Evolutionary conservation across 92 coral and sea anemone species (phyloP), one percentile per base, ranked within the genome.

Genomic region (Actinernus sp.): DNA sequence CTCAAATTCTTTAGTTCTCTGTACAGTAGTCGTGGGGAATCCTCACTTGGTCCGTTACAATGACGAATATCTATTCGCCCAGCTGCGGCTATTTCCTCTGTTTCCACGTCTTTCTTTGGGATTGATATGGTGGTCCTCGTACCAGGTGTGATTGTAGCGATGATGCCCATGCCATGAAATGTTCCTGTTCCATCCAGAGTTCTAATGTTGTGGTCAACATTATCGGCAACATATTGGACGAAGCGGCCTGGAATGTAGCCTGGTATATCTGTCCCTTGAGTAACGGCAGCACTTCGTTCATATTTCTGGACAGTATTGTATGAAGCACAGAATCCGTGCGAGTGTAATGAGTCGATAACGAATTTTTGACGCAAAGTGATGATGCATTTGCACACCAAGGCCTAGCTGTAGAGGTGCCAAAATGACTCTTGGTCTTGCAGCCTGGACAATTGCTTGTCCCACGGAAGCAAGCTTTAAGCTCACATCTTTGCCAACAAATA

Each of bases 381-480:
- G 85, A 47, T 68, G 78, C 71, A 58, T 57, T 28, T 67, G 70
- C 1, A 68, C 50, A 23, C 53, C 78, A 2, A 61, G 79, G 2
- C 86, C 73, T 20, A 79, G 62, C 27, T 78, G 85, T 24, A 68
- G 77, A 1, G 85, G 85, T 14, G 85, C 85, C 22, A 67, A 17
- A 3, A 78, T 13, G 2, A 45, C 85, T 39, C 58, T 67, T 5
- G 70, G 78, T 26, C 78, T 38, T 11, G 59, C 47, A 11, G 86
- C 65, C 51, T 69, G 79, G 1, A 79, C 41, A 49, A 79, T 69
- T 13, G 86, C 63, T 61, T 79, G 86, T 12, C 86, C 86, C 6
- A 79, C 20, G 9, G 78, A 68, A 3, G 79, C 66, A 29, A 69
- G 21, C 27, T 70, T 78, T 18, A 63, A 46, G 9, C 45, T 58